A percentile compares a stretch with the other conserved stretches of the same genome.
Evolutionary conservation across 2,888 invertebrate species (phyloP).

Genomic region (Chloromyia formosa): DNA sequence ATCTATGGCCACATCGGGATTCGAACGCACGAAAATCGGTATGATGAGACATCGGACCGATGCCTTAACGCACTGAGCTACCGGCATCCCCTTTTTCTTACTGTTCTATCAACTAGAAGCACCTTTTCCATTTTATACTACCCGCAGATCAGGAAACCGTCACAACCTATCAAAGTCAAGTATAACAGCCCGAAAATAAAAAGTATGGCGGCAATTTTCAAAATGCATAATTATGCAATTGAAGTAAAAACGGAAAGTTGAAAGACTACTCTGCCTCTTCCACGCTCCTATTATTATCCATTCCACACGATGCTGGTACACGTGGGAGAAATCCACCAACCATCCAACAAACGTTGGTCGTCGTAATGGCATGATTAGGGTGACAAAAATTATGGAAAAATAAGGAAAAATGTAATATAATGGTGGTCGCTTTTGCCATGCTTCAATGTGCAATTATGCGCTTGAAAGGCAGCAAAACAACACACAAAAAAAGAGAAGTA

Average conservation of each 20-base stretch:
- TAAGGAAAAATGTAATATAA: constrained; percentile 30
- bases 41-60: too few relatives aligned
- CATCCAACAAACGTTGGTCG: too few relatives aligned
- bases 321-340: too few relatives aligned
- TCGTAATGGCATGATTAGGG: constrained; percentile 31
- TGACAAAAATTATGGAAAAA: constrained; percentile 36
- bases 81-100: too few relatives aligned
- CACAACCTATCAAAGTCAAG: too few relatives aligned
- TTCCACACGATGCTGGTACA: background rate
- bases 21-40: too few relatives aligned
- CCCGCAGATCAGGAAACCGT: too few relatives aligned
- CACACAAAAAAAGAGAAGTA: too few relatives aligned
- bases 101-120: too few relatives aligned
- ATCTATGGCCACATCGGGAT: too few relatives aligned
- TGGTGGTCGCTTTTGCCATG: background rate
- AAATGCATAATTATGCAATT: constrained; percentile 49
- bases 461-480: constrained; percentile 28
- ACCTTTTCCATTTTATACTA: too few relatives aligned
- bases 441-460: constrained; percentile 47
- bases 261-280: constrained; percentile 9
- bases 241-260: constrained; percentile 41
- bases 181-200: constrained; percentile 1
- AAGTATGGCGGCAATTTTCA: constrained; percentile 47
- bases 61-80: too few relatives aligned
- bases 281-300: background rate